These are phyloP conservation scores for Tigriopus japonicus DNA, from an alignment of 1,140 invertebrate species.

Conservation along the genomic window DNA sequence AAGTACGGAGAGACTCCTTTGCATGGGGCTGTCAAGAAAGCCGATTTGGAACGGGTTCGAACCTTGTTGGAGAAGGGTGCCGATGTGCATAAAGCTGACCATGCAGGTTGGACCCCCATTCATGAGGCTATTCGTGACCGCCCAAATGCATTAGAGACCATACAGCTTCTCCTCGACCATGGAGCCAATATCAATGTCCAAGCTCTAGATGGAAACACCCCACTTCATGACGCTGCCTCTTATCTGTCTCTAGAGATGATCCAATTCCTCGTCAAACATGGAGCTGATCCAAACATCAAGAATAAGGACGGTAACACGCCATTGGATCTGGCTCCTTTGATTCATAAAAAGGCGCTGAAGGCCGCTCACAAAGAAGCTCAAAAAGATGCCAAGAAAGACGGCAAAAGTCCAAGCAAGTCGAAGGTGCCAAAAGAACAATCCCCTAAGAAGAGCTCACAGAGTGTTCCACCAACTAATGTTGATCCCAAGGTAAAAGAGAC, in stretches of 20 bases:
- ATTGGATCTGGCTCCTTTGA: not conserved
- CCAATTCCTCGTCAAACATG: not conserved
- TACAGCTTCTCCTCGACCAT: not conserved
- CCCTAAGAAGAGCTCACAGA: no score
- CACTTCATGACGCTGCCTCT: not conserved
- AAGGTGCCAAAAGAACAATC: no score
- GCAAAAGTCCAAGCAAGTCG: no score
- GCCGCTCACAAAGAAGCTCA: no score
- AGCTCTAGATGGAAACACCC: not conserved
- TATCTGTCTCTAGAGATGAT: not conserved
- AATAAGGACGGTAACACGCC: conserved; percentile 4
- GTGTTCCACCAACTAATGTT: no score
- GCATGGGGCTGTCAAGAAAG: conserved; percentile 5
- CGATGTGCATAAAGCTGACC: not conserved
- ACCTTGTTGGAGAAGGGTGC: not conserved
- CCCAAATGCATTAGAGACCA: not conserved
- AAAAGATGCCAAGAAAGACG: no score
- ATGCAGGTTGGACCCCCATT: conserved; percentile 2
- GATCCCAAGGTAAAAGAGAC: no score
- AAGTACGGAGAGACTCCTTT: conserved; percentile 10
- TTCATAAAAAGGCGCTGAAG: no score
- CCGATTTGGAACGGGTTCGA: not conserved
- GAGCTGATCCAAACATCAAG: not conserved
- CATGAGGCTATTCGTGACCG: not conserved
- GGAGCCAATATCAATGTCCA: conserved; percentile 5